Conservation (phyloP, 35 echinoderm and acorn worm species). For the Stichopus chloronotus region DNA sequence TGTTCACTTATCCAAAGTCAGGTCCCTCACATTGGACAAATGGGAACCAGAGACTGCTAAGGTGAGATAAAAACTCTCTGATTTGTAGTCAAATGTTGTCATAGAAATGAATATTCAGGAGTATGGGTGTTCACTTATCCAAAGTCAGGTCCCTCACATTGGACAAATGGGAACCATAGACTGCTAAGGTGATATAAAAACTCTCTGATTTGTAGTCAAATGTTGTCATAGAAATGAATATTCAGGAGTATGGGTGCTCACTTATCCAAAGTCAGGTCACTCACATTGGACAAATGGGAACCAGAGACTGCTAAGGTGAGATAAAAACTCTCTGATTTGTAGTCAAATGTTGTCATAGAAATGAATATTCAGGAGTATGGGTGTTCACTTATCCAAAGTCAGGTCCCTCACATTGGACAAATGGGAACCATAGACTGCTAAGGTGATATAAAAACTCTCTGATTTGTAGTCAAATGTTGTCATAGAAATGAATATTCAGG, state of each 20-base stretch:
- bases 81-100: neutral
- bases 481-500: slow-evolving; percentile 47
- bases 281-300: slow-evolving; percentile 88
- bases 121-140: slow-evolving; percentile 93
- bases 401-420: slow-evolving; percentile 85
- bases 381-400: slow-evolving; percentile 92
- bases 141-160: slow-evolving; percentile 92
- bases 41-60: slow-evolving; percentile 97
- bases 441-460: slow-evolving; percentile 59
- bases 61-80: slow-evolving; percentile 48
- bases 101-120: slow-evolving; percentile 55
- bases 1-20: slow-evolving; percentile 91
- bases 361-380: slow-evolving; percentile 78
- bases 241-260: slow-evolving; percentile 92
- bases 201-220: neutral
- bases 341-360: neutral
- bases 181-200: slow-evolving; percentile 75
- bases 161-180: slow-evolving; percentile 94
- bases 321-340: neutral
- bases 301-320: slow-evolving; percentile 94
- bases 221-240: neutral
- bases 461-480: neutral
- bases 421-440: slow-evolving; percentile 92
- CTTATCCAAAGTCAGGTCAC: slow-evolving; percentile 86
- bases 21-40: slow-evolving; percentile 83